These are phyloP conservation scores for Lepidurus arcticus DNA, from an alignment of 1,140 invertebrate species.

Conservation along the genomic window DNA sequence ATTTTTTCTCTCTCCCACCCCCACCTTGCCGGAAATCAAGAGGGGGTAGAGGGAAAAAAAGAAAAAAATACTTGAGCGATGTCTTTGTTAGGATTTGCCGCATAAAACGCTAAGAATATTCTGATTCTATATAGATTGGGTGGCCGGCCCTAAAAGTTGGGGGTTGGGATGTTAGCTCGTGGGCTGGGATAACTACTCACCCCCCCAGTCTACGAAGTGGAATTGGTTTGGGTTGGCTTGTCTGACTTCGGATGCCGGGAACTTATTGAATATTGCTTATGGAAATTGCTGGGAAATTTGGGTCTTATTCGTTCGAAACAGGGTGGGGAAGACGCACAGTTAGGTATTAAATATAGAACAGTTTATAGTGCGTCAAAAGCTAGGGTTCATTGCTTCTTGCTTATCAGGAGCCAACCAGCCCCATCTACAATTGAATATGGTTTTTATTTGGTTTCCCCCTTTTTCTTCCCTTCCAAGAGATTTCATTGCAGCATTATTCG, in stretches of 20 bases:
- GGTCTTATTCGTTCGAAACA: not conserved
- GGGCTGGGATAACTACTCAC: not conserved
- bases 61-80: not conserved
- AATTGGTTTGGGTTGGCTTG: not conserved
- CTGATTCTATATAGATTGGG: constrained; percentile 19
- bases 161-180: constrained; percentile 3
- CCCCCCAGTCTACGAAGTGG: not conserved
- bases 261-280: constrained; percentile 19
- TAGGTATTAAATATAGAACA: not conserved
- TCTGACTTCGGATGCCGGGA: not conserved
- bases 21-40: not conserved
- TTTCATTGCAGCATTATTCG: not conserved
- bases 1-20: not conserved
- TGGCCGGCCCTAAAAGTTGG: constrained; percentile 7
- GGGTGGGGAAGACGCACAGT: not conserved
- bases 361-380: not conserved
- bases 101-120: not conserved
- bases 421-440: constrained; percentile 6
- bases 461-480: not conserved
- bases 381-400: not conserved
- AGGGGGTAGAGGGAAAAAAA: not conserved
- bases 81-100: not conserved
- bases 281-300: constrained; percentile 4
- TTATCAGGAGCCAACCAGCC: not conserved
- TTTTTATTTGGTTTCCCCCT: not conserved